A percentile compares a stretch with the other conserved stretches of the same genome.
These are phyloP conservation scores for Podarcis raffonei DNA, from an alignment of 2,113 vertebrate species.

Conservation along the genomic window DNA sequence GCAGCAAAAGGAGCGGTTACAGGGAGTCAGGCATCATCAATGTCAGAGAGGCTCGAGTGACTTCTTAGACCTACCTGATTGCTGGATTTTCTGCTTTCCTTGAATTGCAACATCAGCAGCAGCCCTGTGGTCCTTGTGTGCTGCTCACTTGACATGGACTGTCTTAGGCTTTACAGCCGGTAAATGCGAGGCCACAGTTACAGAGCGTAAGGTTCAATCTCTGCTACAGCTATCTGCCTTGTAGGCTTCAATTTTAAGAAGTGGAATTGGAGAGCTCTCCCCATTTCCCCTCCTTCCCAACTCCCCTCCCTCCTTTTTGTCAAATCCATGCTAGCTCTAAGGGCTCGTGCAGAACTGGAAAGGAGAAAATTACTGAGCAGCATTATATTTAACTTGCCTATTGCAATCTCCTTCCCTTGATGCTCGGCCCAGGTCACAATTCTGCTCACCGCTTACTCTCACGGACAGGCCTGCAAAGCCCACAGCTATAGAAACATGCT, in stretches of 20 bases:
- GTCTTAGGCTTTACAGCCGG: not conserved
- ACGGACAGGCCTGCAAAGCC: not conserved
- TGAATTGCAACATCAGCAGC: conserved; percentile 28
- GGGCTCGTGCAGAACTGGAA: not conserved
- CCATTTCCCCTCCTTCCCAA: not conserved
- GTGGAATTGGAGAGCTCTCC: conserved; percentile 1
- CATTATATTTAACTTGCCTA: conserved; percentile 8
- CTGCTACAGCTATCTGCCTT: not conserved
- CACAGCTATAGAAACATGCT: conserved; percentile 3
- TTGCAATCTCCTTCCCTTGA: not conserved
- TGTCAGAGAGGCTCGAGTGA: not conserved
- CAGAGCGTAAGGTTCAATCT: not conserved
- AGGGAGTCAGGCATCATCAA: not conserved
- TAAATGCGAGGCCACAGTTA: not conserved
- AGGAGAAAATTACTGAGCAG: not conserved
- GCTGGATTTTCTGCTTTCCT: not conserved
- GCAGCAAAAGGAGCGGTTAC: not conserved
- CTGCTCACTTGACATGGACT: not conserved
- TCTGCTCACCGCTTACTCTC: accelerated
- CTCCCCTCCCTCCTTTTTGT: not conserved
- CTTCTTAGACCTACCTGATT: not conserved
- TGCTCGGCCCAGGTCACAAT: not conserved
- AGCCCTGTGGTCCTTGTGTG: not conserved
- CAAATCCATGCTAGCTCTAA: not conserved
- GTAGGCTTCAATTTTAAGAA: not conserved